Percentiles rank a stretch among this genome's conserved stretches.
Evolutionary conservation across 2,797 vertebrate genomes (phyloP).

Genomic region (Hybognathus amarus): DNA sequence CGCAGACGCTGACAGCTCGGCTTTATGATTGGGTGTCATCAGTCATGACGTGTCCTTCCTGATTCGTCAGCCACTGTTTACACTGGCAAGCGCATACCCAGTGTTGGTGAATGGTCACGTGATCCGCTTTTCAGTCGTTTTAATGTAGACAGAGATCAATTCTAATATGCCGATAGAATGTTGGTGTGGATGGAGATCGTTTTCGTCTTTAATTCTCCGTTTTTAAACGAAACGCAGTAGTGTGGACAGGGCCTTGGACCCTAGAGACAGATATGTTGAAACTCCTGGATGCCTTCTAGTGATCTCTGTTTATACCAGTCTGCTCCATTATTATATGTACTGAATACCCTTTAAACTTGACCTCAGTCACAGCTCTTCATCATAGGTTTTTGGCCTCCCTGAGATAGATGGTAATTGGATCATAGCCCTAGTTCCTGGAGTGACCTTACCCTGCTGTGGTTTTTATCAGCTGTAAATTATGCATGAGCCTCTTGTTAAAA

Average conservation of each 20-base stretch:
- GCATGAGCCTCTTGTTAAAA: conserved; percentile 57
- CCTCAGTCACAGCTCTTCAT: conserved; percentile 24
- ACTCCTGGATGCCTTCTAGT: not conserved
- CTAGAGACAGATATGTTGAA: not conserved
- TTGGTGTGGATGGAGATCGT: too few species aligned
- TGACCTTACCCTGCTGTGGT: conserved; percentile 55
- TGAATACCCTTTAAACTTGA: conserved; percentile 17
- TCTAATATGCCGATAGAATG: too few species aligned
- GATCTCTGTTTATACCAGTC: not conserved
- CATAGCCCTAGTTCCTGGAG: conserved; percentile 32
- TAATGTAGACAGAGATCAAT: too few species aligned
- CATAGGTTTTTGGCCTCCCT: conserved; percentile 21
- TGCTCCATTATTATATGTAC: not conserved
- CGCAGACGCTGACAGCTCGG: too few species aligned
- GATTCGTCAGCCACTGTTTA: too few species aligned
- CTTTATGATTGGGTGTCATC: too few species aligned
- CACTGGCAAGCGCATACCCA: too few species aligned
- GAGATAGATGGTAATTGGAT: conserved; percentile 44
- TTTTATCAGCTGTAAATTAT: conserved; percentile 63
- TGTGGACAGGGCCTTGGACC: not conserved
- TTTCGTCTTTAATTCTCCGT: too few species aligned
- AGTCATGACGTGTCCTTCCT: too few species aligned
- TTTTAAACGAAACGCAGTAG: too few species aligned
- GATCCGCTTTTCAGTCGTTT: too few species aligned
- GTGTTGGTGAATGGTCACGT: too few species aligned